Percentiles rank a stretch among this genome's conserved stretches.
These are phyloP conservation scores for Ramphastos sulfuratus DNA, from an alignment of 2,113 vertebrate species.

Conservation along the genomic window DNA sequence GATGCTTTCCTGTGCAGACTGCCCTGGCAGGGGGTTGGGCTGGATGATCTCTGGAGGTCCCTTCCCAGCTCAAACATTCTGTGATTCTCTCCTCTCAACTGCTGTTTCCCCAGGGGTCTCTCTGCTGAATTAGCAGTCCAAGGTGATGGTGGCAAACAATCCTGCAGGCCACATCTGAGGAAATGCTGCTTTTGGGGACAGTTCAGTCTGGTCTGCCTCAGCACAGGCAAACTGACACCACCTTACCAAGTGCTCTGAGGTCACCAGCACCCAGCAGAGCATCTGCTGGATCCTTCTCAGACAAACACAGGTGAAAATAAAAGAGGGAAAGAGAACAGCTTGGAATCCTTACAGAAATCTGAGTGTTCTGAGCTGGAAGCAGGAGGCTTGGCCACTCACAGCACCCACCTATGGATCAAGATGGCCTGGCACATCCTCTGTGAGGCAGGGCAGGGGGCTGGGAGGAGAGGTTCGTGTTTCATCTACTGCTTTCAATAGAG, in stretches of 20 bases:
- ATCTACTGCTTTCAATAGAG: constrained; percentile 64
- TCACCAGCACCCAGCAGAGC: constrained; percentile 32
- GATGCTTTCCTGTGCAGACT: too few relatives aligned
- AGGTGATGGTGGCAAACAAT: constrained; percentile 24
- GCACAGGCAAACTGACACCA: constrained; percentile 37
- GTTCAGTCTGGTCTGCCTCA: constrained; percentile 29
- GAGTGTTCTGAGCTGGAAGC: constrained; percentile 45
- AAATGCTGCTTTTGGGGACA: constrained; percentile 19
- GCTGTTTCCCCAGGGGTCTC: constrained; percentile 24
- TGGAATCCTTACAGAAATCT: constrained; percentile 29
- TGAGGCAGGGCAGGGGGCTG: constrained; percentile 38
- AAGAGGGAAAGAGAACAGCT: neutral
- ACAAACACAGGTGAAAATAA: neutral
- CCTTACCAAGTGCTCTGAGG: constrained; percentile 53
- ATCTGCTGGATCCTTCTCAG: constrained; percentile 31
- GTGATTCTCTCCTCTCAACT: constrained; percentile 5
- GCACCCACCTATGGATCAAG: constrained; percentile 63
- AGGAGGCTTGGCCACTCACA: constrained; percentile 23
- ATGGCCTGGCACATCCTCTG: constrained; percentile 31
- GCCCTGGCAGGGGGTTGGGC: too few relatives aligned
- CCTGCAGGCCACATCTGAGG: constrained; percentile 33
- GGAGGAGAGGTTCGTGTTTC: constrained; percentile 58
- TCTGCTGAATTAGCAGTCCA: constrained; percentile 51
- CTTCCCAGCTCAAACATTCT: neutral
- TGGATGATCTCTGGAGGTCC: too few relatives aligned